phyloP scores from a whole-genome alignment of 1,140 invertebrate species.

The Monomorium pharaonis region DNA sequence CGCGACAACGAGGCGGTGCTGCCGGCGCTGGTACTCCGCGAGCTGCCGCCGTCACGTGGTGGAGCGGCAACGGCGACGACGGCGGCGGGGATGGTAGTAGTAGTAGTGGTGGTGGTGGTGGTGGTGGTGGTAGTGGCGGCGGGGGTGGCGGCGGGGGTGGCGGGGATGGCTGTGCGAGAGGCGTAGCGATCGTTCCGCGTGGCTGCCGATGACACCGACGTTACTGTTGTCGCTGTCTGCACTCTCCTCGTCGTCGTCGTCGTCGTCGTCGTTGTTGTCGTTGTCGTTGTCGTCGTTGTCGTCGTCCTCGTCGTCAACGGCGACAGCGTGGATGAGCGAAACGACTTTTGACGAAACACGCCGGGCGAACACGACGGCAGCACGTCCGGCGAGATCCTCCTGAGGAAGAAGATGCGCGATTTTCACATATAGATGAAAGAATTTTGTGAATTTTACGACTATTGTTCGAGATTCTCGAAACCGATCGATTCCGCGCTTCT shows the following conservation, averaged over 20 bases:
- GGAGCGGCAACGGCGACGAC: background rate
- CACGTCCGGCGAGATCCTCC: conserved; percentile 88
- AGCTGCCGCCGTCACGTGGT: conserved; percentile 55
- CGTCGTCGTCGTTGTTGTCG: too few relatives aligned
- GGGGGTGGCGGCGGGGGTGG: background rate
- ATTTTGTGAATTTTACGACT: too few relatives aligned
- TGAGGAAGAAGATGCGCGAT: conserved; percentile 73
- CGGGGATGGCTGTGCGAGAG: background rate
- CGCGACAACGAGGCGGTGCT: conserved; percentile 69
- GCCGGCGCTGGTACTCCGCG: background rate
- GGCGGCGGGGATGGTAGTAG: background rate
- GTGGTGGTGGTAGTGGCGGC: conserved; percentile 11
- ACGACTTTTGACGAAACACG: conserved; percentile 88
- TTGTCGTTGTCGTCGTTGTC: too few relatives aligned
- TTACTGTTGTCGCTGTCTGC: too few relatives aligned
- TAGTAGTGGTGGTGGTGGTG: background rate
- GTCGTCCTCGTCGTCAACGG: background rate
- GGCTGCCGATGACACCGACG: background rate
- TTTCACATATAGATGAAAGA: background rate
- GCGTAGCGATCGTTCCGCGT: conserved; percentile 14
- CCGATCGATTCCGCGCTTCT: too few relatives aligned
- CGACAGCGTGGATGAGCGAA: conserved; percentile 77
- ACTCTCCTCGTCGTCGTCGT: too few relatives aligned
- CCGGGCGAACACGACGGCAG: conserved; percentile 88
- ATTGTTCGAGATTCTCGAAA: too few relatives aligned